Conservation (phyloP, 2,113 vertebrate species). For the Alligator sinensis region DNA sequence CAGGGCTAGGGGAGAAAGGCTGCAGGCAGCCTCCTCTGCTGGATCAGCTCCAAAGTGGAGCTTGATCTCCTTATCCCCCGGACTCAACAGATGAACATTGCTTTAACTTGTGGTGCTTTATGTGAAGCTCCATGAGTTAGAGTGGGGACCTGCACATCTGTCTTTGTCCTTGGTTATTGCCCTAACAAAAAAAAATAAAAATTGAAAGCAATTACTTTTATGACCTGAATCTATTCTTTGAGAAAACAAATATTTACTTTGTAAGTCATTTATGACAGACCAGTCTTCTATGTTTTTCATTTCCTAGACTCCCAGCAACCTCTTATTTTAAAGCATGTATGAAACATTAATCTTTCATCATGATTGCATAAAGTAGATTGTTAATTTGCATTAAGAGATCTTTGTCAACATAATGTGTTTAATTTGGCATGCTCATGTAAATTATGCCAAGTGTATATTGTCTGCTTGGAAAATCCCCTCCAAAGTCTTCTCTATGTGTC, state of each 20-base stretch:
- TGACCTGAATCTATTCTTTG: background rate
- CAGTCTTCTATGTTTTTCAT: background rate
- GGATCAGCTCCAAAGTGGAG: too few species aligned
- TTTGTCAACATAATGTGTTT: slow-evolving; percentile 58
- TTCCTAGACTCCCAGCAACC: slow-evolving; percentile 55
- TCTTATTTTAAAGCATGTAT: slow-evolving; percentile 44
- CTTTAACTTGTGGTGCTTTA: too few species aligned
- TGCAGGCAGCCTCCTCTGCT: too few species aligned
- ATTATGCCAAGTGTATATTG: background rate
- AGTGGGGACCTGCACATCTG: too few species aligned
- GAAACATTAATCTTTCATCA: slow-evolving; percentile 69
- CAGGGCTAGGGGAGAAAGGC: too few species aligned
- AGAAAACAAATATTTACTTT: slow-evolving; percentile 70
- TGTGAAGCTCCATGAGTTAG: too few species aligned
- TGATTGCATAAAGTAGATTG: slow-evolving; percentile 53
- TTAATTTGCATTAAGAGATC: slow-evolving; percentile 55
- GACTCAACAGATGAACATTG: too few species aligned
- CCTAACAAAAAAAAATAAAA: background rate
- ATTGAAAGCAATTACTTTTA: background rate
- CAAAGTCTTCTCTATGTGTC: background rate
- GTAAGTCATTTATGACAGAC: slow-evolving; percentile 63
- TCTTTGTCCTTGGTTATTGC: background rate
- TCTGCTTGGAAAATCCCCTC: background rate
- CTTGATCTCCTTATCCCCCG: too few species aligned
- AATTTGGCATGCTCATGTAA: slow-evolving; percentile 57